Percentiles rank a stretch among this genome's conserved stretches.
These are phyloP conservation scores for Nymphalis urticae DNA, from an alignment of 2,888 invertebrate species.

Conservation along the genomic window DNA sequence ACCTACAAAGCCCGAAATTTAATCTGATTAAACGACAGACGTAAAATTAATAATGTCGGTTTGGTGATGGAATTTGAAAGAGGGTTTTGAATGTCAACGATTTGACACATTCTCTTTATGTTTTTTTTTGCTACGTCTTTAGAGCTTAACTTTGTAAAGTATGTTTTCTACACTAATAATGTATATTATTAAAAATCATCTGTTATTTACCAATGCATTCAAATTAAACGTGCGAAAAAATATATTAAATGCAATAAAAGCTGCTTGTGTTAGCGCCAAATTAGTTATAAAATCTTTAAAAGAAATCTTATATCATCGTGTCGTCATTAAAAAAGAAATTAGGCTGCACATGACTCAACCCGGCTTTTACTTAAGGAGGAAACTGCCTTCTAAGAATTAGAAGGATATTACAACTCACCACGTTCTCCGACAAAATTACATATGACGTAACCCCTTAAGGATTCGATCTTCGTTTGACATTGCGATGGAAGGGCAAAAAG, in stretches of 20 bases:
- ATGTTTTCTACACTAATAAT: neutral
- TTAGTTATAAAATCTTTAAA: neutral
- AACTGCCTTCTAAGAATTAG: slow-evolving; percentile 48
- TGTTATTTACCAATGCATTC: neutral
- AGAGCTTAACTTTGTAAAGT: neutral
- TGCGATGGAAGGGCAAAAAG: slow-evolving; percentile 36
- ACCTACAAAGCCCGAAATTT: slow-evolving; percentile 45
- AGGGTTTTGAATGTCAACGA: slow-evolving; percentile 14
- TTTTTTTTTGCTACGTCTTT: too few species aligned
- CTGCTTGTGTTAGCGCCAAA: too few species aligned
- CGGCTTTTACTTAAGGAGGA: slow-evolving; percentile 47
- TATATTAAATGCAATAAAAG: too few species aligned
- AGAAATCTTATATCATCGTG: neutral
- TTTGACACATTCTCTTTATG: neutral
- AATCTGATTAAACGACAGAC: slow-evolving; percentile 59
- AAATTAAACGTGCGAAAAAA: neutral
- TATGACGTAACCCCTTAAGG: slow-evolving; percentile 41
- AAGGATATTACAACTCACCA: slow-evolving; percentile 36
- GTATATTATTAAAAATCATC: neutral
- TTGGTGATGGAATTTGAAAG: slow-evolving; percentile 23
- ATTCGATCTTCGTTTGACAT: slow-evolving; percentile 44
- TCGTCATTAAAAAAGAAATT: slow-evolving; percentile 21
- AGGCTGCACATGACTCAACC: slow-evolving; percentile 47
- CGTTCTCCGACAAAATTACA: slow-evolving; percentile 38
- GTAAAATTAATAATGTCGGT: slow-evolving; percentile 52